phyloP scores from a whole-genome alignment of 2,113 vertebrate species.

The Setophaga coronata region DNA sequence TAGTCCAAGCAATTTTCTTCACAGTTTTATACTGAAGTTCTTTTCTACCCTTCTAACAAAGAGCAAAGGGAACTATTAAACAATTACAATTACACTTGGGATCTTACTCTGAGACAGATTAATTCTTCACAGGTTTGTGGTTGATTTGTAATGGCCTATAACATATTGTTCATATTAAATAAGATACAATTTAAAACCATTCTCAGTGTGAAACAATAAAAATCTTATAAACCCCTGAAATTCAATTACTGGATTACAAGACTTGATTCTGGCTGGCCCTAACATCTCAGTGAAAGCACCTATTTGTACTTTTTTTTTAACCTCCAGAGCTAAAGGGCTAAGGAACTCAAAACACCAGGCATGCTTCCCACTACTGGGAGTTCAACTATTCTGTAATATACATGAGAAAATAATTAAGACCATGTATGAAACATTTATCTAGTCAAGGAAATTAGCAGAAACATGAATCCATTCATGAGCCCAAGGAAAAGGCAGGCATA shows the following conservation, averaged over 20 bases:
- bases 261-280: background rate
- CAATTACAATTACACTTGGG: constrained; percentile 26
- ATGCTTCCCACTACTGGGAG: background rate
- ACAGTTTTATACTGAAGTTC: constrained; percentile 6
- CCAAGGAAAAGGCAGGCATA: background rate
- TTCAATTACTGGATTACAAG: background rate
- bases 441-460: background rate
- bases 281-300: background rate
- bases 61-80: constrained; percentile 43
- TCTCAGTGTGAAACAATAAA: constrained; percentile 11
- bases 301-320: background rate
- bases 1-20: constrained; percentile 20
- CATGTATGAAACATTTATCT: background rate
- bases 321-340: background rate
- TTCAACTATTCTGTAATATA: background rate
- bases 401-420: background rate
- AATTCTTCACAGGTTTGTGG: constrained; percentile 52
- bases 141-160: constrained; percentile 35
- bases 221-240: background rate
- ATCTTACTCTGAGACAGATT: constrained; percentile 30
- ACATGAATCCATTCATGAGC: background rate
- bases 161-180: constrained; percentile 37
- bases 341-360: background rate
- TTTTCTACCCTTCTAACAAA: constrained; percentile 29
- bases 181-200: constrained; percentile 10